These are phyloP conservation scores for Brachionus plicatilis DNA, from an alignment of 1,140 invertebrate genomes.

Conservation along the genomic window DNA sequence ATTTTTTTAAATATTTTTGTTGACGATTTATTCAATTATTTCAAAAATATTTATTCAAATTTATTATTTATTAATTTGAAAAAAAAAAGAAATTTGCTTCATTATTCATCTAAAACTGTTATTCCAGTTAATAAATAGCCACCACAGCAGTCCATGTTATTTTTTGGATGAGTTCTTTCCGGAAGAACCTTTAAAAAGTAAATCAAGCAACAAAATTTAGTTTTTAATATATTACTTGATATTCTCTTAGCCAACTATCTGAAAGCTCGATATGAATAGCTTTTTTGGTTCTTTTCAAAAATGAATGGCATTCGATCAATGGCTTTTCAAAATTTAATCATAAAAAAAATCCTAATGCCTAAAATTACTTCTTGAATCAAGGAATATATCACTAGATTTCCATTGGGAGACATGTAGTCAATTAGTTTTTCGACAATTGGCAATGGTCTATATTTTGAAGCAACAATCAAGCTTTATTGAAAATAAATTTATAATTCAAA, in stretches of 20 bases:
- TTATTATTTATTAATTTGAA: background rate
- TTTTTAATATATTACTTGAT: conserved; percentile 61
- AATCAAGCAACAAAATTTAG: background rate
- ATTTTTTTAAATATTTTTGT: no score
- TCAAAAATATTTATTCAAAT: background rate
- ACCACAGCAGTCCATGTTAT: conserved; percentile 68
- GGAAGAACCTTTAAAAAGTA: conserved; percentile 62
- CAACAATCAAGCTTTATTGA: conserved; percentile 64
- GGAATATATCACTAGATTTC: conserved; percentile 77
- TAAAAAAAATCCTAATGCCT: background rate
- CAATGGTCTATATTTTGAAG: conserved; percentile 74
- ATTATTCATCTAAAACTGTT: conserved; percentile 44
- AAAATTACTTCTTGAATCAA: conserved; percentile 64
- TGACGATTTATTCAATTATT: no score
- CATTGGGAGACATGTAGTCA: conserved; percentile 67
- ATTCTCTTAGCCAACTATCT: conserved; percentile 78
- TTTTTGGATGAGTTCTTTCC: conserved; percentile 74
- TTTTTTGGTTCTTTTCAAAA: conserved; percentile 65
- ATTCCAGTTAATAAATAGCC: conserved; percentile 71
- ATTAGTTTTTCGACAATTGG: conserved; percentile 70
- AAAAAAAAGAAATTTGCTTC: no score
- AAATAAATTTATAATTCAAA: background rate
- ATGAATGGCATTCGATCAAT: conserved; percentile 70
- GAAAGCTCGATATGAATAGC: conserved; percentile 70
- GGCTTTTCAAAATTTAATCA: conserved; percentile 56